Conservation (phyloP, 2,888 invertebrate species). For the Scrobipalpa costella region DNA sequence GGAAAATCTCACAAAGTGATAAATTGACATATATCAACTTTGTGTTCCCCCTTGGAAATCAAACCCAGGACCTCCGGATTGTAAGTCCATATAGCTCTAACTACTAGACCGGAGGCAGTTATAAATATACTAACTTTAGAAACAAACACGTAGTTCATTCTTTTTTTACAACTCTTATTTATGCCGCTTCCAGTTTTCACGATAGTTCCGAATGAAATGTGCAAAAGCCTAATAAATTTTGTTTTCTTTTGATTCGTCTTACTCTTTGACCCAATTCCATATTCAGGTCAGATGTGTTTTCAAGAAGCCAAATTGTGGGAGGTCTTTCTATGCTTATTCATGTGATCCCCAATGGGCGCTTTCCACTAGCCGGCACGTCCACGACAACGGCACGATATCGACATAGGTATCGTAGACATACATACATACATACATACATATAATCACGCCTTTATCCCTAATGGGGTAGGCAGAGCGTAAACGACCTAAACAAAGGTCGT, state of each 20-base stretch:
- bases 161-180: background rate
- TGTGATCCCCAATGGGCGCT: background rate
- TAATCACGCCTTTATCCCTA: too few relatives aligned
- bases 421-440: too few relatives aligned
- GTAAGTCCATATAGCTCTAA: too few relatives aligned
- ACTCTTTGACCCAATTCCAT: conserved; percentile 26
- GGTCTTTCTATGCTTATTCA: conserved; percentile 5
- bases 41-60: too few relatives aligned
- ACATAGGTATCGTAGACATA: too few relatives aligned
- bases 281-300: conserved; percentile 28
- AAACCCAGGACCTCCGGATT: too few relatives aligned
- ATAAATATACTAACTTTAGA: background rate
- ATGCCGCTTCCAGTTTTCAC: background rate
- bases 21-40: too few relatives aligned
- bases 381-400: too few relatives aligned
- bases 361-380: too few relatives aligned
- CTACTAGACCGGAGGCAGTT: background rate
- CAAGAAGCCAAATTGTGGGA: conserved; percentile 17
- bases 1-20: too few relatives aligned
- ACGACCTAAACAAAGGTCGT: too few relatives aligned
- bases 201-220: background rate
- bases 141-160: background rate
- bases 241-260: conserved; percentile 27
- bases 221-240: conserved; percentile 24
- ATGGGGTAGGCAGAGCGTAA: too few relatives aligned